Evolutionary conservation across 2,888 invertebrate genomes (phyloP).

Genomic region (Protophormia terraenovae): DNA sequence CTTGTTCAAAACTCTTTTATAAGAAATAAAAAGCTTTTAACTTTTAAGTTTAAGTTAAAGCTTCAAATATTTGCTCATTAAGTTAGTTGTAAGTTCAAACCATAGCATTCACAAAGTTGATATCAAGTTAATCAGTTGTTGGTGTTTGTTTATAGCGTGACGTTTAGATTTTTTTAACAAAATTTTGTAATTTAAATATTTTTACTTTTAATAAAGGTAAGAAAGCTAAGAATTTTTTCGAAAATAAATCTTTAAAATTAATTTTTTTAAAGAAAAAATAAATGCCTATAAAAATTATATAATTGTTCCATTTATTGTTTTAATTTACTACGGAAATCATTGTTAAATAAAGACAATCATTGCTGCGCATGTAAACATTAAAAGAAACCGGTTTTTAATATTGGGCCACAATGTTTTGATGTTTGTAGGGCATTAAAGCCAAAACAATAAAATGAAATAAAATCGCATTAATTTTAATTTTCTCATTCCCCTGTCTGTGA

Average conservation of each 20-base stretch:
- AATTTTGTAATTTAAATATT: not conserved
- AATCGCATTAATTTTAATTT: not conserved
- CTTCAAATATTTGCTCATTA: not conserved
- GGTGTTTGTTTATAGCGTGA: constrained; percentile 1
- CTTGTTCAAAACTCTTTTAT: not conserved
- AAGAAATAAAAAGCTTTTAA: constrained; percentile 7
- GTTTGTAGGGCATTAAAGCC: constrained; percentile 24
- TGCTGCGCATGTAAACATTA: not conserved
- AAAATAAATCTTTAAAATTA: not conserved
- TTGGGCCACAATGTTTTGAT: constrained; percentile 26
- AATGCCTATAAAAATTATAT: too few species aligned
- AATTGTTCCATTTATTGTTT: not conserved
- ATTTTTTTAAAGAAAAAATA: too few species aligned
- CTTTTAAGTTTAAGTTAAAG: not conserved
- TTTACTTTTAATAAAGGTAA: constrained; percentile 18
- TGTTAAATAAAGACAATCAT: not conserved
- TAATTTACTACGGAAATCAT: constrained; percentile 10
- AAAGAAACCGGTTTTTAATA: constrained; percentile 40
- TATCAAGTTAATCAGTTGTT: constrained; percentile 39
- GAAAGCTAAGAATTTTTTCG: not conserved
- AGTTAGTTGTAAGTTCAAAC: not conserved
- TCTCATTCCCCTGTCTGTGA: not conserved
- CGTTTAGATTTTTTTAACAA: not conserved
- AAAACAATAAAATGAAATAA: constrained; percentile 1
- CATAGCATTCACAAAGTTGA: constrained; percentile 34